Evolutionary conservation across 2,113 vertebrate genomes (phyloP).

Genomic region (Gadus macrocephalus): DNA sequence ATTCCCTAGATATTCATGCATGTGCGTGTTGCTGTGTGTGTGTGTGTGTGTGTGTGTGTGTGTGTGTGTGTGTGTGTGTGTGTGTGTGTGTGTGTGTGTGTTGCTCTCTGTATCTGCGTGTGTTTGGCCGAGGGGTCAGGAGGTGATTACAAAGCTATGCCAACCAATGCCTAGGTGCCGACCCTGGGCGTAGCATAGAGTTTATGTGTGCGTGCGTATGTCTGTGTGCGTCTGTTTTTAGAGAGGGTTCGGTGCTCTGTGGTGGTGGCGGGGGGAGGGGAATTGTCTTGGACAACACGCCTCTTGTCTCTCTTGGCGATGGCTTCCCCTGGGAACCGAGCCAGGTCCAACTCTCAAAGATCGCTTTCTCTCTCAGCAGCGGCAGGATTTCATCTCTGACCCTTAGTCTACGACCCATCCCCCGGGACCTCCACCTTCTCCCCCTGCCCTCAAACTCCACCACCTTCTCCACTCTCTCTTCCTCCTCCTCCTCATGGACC

Average conservation of each 20-base stretch:
- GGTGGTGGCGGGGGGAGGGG: background rate
- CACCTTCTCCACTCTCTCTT: no score
- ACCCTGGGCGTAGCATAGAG: no score
- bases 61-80: background rate
- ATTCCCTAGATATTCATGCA: no score
- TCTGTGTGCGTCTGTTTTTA: background rate
- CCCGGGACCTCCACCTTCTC: constrained; percentile 3
- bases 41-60: background rate
- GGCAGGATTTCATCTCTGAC: background rate
- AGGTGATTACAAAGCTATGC: constrained; percentile 32
- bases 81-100: background rate
- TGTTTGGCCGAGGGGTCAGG: background rate
- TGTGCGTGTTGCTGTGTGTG: no score
- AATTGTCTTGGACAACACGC: constrained; percentile 44
- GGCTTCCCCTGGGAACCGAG: constrained; percentile 38
- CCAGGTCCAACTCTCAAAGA: constrained; percentile 64
- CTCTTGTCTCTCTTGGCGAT: constrained; percentile 25
- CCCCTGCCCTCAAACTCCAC: constrained; percentile 4
- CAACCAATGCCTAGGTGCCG: constrained; percentile 26
- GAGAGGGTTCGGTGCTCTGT: constrained; percentile 5
- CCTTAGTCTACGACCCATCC: background rate
- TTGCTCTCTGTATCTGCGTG: no score
- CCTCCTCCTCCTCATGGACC: no score
- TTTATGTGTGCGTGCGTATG: no score
- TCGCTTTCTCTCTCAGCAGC: constrained; percentile 50